phyloP scores from a whole-genome alignment of 2,113 vertebrate species.

The Pluvialis apricaria region DNA sequence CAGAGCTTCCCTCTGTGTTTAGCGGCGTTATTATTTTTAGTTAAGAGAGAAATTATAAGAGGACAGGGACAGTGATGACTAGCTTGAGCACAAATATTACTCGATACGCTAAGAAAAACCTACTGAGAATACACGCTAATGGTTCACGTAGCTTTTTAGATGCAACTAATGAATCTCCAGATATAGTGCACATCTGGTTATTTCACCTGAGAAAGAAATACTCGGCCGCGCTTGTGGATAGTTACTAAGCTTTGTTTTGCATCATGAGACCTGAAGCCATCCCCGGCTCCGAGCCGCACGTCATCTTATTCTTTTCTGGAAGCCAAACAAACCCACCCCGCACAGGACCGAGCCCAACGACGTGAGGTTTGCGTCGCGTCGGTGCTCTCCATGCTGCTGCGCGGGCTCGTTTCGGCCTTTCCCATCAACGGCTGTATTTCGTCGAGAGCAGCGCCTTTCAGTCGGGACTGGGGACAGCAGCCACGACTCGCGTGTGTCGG shows the following conservation, averaged over 20 bases:
- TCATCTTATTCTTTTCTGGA: neutral
- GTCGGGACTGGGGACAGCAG: neutral
- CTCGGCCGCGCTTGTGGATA: neutral
- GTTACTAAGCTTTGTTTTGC: neutral
- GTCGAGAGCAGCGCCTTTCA: neutral
- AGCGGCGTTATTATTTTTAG: neutral
- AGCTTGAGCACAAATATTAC: neutral
- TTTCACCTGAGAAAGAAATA: neutral
- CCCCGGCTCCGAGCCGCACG: neutral
- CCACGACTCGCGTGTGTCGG: fast-evolving
- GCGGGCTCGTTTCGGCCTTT: neutral
- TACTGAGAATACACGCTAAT: neutral
- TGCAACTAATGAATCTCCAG: neutral
- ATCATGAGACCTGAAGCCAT: neutral
- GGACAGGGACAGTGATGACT: neutral
- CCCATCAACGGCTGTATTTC: neutral
- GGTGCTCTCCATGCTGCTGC: neutral
- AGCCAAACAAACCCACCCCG: fast-evolving
- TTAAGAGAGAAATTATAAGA: neutral
- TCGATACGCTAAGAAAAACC: neutral
- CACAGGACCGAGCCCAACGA: neutral
- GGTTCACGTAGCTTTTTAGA: neutral
- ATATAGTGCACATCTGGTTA: neutral
- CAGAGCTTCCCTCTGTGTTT: neutral
- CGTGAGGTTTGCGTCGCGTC: fast-evolving